These are phyloP conservation scores for Charadrius vociferus DNA, from an alignment of 2,113 vertebrate species.

Conservation along the genomic window DNA sequence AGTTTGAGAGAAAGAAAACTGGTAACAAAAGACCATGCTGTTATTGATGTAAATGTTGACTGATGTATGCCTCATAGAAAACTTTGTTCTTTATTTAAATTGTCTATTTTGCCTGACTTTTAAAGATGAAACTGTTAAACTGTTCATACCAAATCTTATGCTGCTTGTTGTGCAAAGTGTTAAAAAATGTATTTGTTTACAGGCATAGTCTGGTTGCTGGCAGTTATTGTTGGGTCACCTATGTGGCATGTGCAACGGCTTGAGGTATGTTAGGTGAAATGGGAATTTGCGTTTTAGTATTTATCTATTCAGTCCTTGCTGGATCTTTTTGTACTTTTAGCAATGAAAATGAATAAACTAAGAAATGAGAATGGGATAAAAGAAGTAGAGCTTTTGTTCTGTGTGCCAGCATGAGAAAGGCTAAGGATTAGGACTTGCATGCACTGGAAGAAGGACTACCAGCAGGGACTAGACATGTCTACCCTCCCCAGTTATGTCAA, in stretches of 20 bases:
- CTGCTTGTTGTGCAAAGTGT: background rate
- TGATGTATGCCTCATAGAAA: background rate
- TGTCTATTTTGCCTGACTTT: background rate
- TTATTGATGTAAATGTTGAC: background rate
- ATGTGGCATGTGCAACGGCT: constrained; percentile 78
- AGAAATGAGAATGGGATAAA: background rate
- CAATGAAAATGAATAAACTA: background rate
- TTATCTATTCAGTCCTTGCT: background rate
- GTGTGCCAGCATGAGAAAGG: background rate
- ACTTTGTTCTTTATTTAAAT: background rate
- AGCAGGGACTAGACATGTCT: background rate
- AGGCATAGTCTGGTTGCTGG: constrained; percentile 80
- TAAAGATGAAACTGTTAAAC: background rate
- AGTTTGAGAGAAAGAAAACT: background rate
- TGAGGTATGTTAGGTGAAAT: constrained; percentile 65
- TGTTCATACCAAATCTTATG: background rate
- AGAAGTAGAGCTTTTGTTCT: background rate
- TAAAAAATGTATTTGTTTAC: background rate
- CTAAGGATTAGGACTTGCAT: background rate
- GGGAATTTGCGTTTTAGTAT: background rate
- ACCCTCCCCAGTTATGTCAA: background rate
- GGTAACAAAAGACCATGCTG: background rate
- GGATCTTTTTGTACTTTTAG: background rate
- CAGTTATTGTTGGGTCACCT: constrained; percentile 72
- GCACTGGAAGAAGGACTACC: background rate